Evolutionary conservation across 1,140 invertebrate genomes (phyloP).

Genomic region (Lineus longissimus): DNA sequence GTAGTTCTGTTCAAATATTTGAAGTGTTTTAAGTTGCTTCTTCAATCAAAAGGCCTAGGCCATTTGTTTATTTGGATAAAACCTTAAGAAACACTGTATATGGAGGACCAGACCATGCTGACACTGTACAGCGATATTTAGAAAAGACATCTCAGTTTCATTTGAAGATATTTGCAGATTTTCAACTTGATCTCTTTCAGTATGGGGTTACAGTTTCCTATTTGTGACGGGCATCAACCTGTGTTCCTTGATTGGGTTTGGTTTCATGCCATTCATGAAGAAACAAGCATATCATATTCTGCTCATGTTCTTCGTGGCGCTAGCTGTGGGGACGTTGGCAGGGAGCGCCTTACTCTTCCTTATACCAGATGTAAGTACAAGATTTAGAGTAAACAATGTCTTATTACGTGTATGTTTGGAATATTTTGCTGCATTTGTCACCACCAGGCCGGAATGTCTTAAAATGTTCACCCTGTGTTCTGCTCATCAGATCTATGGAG

Average conservation of each 20-base stretch:
- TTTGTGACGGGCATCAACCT: conserved; percentile 64
- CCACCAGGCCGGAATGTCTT: background rate
- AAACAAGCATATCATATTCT: conserved; percentile 59
- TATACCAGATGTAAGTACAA: conserved; percentile 59
- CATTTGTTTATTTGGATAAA: background rate
- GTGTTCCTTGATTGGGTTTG: conserved; percentile 62
- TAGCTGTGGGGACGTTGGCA: conserved; percentile 66
- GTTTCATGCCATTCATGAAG: conserved; percentile 62
- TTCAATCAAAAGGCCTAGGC: no score
- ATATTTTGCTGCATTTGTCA: background rate
- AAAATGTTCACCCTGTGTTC: no score
- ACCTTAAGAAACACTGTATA: background rate
- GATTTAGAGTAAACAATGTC: background rate
- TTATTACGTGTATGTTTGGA: background rate
- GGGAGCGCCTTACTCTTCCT: conserved; percentile 65
- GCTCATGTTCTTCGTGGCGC: conserved; percentile 62
- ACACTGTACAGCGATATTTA: background rate
- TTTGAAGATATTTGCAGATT: background rate
- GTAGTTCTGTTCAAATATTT: no score
- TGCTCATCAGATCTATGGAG: no score
- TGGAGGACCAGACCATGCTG: background rate
- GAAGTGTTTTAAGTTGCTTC: no score
- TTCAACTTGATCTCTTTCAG: conserved; percentile 47
- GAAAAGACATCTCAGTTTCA: background rate
- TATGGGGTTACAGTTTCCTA: conserved; percentile 62